A percentile compares a stretch with the other conserved stretches of the same genome.
These are phyloP conservation scores for Glaucopsyche alexis DNA, from an alignment of 2,888 invertebrate genomes.

Conservation along the genomic window DNA sequence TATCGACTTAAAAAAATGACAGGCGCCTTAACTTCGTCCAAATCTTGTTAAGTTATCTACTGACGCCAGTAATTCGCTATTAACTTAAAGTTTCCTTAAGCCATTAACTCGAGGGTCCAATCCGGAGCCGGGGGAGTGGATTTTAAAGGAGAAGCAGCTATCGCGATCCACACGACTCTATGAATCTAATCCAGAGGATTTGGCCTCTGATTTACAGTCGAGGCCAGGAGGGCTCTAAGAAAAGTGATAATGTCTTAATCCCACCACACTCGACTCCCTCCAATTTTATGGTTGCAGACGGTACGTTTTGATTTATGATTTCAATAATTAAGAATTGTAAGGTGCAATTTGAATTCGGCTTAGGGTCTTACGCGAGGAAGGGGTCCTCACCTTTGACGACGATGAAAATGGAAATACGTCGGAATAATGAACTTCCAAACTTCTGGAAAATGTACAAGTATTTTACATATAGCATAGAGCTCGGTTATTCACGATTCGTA, in stretches of 20 bases:
- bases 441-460: background rate
- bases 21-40: slow-evolving; percentile 31
- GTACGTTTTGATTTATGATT: slow-evolving; percentile 80
- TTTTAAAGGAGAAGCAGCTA: slow-evolving; percentile 78
- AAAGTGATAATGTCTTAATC: slow-evolving; percentile 86
- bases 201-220: slow-evolving; percentile 79
- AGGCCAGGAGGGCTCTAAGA: slow-evolving; percentile 75
- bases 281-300: slow-evolving; percentile 78
- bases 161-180: slow-evolving; percentile 75
- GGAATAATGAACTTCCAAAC: background rate
- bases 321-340: slow-evolving; percentile 81
- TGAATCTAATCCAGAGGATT: slow-evolving; percentile 81
- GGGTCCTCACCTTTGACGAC: slow-evolving; percentile 74
- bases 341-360: slow-evolving; percentile 79
- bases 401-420: slow-evolving; percentile 44
- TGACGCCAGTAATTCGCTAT: slow-evolving; percentile 61
- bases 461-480: background rate
- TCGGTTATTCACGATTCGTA: background rate
- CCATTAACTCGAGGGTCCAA: slow-evolving; percentile 66
- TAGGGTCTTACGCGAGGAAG: slow-evolving; percentile 59
- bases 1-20: slow-evolving; percentile 20
- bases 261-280: slow-evolving; percentile 74
- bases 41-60: slow-evolving; percentile 64
- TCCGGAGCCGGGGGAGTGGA: slow-evolving; percentile 65
- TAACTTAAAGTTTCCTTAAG: slow-evolving; percentile 65